Conservation (phyloP, 2,113 vertebrate genomes). For the Sceloporus tristichus region DNA sequence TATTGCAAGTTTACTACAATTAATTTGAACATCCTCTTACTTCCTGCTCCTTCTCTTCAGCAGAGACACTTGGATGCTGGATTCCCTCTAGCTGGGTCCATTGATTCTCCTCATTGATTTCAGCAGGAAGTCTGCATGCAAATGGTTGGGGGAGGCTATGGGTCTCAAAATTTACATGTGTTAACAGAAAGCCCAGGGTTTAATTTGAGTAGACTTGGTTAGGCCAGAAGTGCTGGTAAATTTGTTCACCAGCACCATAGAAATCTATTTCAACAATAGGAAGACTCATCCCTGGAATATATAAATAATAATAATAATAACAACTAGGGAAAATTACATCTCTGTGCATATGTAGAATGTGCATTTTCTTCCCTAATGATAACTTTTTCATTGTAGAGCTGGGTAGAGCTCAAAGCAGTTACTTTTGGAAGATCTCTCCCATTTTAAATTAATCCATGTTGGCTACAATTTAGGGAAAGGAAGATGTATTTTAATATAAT, state of each 20-base stretch:
- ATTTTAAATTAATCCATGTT: too few relatives aligned
- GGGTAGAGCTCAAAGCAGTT: too few relatives aligned
- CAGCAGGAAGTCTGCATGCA: neutral
- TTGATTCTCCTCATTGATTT: constrained; percentile 14
- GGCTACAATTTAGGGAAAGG: too few relatives aligned
- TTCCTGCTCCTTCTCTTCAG: neutral
- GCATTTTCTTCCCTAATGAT: neutral
- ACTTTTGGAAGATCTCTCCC: too few relatives aligned
- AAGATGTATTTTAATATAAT: too few relatives aligned
- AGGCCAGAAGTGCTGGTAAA: too few relatives aligned
- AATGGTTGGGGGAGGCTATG: neutral
- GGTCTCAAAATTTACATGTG: neutral
- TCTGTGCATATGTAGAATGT: neutral
- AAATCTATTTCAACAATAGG: neutral
- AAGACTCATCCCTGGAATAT: neutral
- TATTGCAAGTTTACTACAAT: neutral
- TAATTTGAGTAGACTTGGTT: neutral
- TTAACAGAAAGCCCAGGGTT: constrained; percentile 2
- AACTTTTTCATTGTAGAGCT: too few relatives aligned
- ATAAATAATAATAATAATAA: neutral
- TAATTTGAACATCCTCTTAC: neutral
- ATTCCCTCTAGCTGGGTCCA: rapidly evolving
- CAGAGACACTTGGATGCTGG: neutral
- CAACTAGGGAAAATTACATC: neutral
- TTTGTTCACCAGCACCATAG: neutral